These are phyloP conservation scores for Premnoplex brunnescens DNA, from an alignment of 2,797 vertebrate species.

Conservation along the genomic window DNA sequence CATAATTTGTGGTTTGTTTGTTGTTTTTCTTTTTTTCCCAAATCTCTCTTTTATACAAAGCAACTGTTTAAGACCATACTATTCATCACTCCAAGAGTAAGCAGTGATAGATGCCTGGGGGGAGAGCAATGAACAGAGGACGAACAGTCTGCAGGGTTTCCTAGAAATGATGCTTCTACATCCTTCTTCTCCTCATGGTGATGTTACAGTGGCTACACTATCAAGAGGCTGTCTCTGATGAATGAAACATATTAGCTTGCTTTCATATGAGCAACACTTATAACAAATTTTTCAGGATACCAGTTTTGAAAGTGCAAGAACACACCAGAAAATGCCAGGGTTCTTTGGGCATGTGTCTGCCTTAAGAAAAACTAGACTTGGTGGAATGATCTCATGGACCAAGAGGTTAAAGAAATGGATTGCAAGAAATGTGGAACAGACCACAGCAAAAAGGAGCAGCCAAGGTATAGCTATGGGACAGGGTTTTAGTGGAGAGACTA, in stretches of 20 bases:
- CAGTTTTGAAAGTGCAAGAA: neutral
- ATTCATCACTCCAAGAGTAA: neutral
- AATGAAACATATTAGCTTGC: neutral
- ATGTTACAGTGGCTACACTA: neutral
- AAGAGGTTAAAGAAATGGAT: neutral
- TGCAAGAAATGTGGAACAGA: neutral
- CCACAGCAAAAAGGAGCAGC: neutral
- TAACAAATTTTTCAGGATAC: neutral
- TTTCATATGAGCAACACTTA: neutral
- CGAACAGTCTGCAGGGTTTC: neutral
- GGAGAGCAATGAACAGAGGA: neutral
- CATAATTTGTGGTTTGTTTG: neutral
- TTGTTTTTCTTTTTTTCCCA: too few species aligned
- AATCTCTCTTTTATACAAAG: neutral
- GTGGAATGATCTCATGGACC: neutral
- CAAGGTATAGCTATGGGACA: neutral
- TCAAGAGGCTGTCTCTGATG: too few species aligned
- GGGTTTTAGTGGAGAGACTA: neutral
- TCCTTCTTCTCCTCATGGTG: neutral
- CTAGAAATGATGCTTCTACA: neutral
- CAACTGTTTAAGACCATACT: neutral
- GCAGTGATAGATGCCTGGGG: neutral
- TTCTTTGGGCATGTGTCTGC: neutral
- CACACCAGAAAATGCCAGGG: neutral
- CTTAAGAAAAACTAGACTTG: neutral